Base-by-base conservation (phyloP, 2,888 invertebrate genomes). In the Pseudeuparius sepicola region DNA sequence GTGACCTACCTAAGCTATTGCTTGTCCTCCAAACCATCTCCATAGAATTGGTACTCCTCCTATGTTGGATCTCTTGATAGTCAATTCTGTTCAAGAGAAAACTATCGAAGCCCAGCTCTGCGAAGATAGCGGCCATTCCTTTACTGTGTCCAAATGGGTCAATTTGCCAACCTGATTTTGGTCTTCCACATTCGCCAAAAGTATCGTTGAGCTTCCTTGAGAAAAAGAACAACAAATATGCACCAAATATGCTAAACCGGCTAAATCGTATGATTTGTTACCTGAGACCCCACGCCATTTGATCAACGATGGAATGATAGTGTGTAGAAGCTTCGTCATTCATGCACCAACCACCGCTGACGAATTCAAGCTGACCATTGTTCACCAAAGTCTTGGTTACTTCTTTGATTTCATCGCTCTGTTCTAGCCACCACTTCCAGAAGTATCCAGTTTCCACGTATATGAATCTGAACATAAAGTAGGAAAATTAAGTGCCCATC, bases 141-240 rank as follows among this genome's bases (percentile, higher is more conserved):
- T 68, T 56, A 11, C 73, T 71, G 54, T 88, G 87, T 0, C 87
- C 88, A 52, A 88, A 88, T 0, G 86, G 80, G n/a, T n/a, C n/a
- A n/a, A n/a, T n/a, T n/a, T n/a, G n/a, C n/a, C n/a, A n/a, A n/a
- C n/a, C n/a, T n/a, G 62, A 70, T 31, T 70, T 71, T 0, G 88
- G 86, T 13, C 77, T 68, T 0, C 74, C 85, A 47, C 85, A 86
- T 1, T 72, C 67, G 0, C 80, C 81, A 28, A 84, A 68, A 0
- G 75, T 77, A 29, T 80, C 76, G 40, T 75, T 74, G 1, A 84
- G 53, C 40, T 67, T 68, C 33, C 78, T 78, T 41, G 23, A 34
- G 7, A 26, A 31, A n/a, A 24, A 10, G 14, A 17, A 9, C n/a
- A n/a, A n/a, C n/a, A n/a, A n/a, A n/a, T n/a, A n/a, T n/a, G n/a